Base-by-base conservation (phyloP, 1,140 invertebrate genomes). In the Pomacea maculata region DNA sequence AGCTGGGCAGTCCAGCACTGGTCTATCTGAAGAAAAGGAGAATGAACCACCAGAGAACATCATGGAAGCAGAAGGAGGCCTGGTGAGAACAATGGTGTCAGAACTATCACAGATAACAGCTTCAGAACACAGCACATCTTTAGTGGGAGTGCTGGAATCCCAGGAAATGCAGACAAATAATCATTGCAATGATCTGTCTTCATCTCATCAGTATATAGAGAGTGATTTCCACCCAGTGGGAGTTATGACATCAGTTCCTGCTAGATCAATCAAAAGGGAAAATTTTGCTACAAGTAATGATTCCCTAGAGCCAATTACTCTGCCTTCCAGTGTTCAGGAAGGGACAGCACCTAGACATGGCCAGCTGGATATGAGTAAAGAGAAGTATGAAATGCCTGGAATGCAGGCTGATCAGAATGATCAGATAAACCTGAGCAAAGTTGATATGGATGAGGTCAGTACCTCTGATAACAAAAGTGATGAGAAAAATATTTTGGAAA, bases 171-270 rank as follows among this genome's bases (percentile, higher is more conserved):
- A 15, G 25, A 65, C 52, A 34, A n/a, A 65, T 9, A 25, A 12
- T 15, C 63, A 52, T 19, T 45, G 10, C 29, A 34, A 65, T 29
- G 67, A n/a, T 67, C 45, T 52, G 9, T n/a, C 12, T 5, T 34
- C 75, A 17, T 45, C 64, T 6, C 34, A 77, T 65, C 3, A 45
- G 9, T 67, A 19, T n/a, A 45, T 67, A 52, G 64, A 64, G 45
- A 45, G 61, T 19, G 75, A 67, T 21, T 77, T 77, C 54, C 61
- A 77, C 21, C 75, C 75, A 21, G 75, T 77, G 7, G 75, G 63
- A 17, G 19, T 77, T 17, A 45, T 77, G 75, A 77, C 75, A 45
- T 67, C 63, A 6, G n/a, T 75, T 3, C 5, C 57, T 64, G n/a
- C 17, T 14, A 65, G 63, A 63, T 34, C 61, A 29, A 25, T 21